Evolutionary conservation across 2,113 vertebrate genomes (phyloP).

Genomic region (Ceyx melanurus): DNA sequence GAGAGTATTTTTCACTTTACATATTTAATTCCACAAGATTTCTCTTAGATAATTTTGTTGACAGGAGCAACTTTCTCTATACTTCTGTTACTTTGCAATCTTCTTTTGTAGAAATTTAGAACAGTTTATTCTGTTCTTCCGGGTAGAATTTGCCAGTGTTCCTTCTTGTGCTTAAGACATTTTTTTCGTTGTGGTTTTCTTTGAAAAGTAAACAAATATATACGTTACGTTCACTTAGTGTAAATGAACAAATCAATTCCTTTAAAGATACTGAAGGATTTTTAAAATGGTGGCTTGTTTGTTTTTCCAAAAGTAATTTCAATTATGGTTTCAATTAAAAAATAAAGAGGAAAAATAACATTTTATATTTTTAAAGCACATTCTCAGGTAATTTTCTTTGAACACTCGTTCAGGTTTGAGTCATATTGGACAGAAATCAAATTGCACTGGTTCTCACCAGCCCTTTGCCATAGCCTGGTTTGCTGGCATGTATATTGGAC

Average conservation of each 20-base stretch:
- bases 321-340: neutral
- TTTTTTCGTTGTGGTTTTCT: neutral
- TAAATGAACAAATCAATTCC: neutral
- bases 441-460: neutral
- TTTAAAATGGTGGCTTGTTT: neutral
- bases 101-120: neutral
- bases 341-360: neutral
- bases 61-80: neutral
- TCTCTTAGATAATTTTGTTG: neutral
- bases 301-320: neutral
- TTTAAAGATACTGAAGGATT: neutral
- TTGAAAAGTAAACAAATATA: neutral
- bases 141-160: neutral
- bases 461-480: neutral
- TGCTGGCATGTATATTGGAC: neutral
- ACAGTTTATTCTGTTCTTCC: neutral
- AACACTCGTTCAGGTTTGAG: neutral
- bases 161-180: neutral
- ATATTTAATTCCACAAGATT: neutral
- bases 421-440: neutral
- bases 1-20: neutral
- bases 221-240: neutral
- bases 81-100: neutral
- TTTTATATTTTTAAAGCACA: neutral
- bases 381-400: neutral